Evolutionary conservation across 2,888 invertebrate genomes (phyloP), one percentile per base, ranked within the genome.

Genomic region (Acleris emargana): DNA sequence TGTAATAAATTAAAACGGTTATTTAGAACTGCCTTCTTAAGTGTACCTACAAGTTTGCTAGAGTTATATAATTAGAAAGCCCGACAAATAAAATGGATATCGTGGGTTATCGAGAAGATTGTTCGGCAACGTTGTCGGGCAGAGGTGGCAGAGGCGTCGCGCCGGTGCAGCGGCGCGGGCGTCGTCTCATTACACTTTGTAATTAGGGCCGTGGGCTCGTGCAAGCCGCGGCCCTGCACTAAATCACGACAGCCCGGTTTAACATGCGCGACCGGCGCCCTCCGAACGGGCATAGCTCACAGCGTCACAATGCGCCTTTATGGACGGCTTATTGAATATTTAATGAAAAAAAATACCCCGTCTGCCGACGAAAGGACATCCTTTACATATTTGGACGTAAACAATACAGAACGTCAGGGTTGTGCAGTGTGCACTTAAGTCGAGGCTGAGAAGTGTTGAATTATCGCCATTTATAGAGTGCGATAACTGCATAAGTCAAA

Each of bases 151-250:
- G 50, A 64, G 77, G 78, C 80, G 81, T 80, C 74, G 79, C 72
- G 71, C 72, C 69, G 68, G 74, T 74, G 76, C 75, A 73, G 74
- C 75, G 59, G 64, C 68, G 62, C 64, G 73, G 78, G 80, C 74
- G 75, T 76, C 82, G 78, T 78, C 84, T 89, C 88, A 91, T 91
- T 91, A 89, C 88, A 89, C 86, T 89, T 90, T 88, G 86, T 91
- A 91, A 92, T 91, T 89, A 89, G 85, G 80, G 73, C 85, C 84
- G 89, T 87, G 84, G 88, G 88, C 82, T 78, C 76, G 81, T 79
- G 81, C 79, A 77, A 75, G 81, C 76, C 69, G 75, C 82, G 80
- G 82, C 81, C 83, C 87, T 86, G 87, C 85, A 88, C 88, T 89
- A 88, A 86, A 91, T 90, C 88, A 89, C 85, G 86, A 83, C 83